Evolutionary conservation across 2,888 invertebrate species (phyloP).

Genomic region (Poecilus cupreus): DNA sequence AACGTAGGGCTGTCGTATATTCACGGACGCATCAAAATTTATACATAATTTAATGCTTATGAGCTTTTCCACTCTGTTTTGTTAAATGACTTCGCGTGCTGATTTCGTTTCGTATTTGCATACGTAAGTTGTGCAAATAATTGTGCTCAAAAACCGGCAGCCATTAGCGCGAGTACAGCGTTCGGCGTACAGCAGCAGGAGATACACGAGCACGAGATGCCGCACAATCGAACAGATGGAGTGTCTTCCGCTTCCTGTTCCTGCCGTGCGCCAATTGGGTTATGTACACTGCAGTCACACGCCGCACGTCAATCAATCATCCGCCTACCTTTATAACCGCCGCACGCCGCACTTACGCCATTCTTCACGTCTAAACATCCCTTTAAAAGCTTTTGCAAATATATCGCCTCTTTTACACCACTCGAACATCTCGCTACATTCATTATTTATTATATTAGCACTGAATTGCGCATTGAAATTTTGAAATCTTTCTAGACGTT

Average conservation of each 20-base stretch:
- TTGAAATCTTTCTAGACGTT: too few species aligned
- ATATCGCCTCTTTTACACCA: not conserved
- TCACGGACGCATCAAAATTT: constrained; percentile 34
- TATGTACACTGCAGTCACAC: constrained; percentile 18
- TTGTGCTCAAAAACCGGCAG: constrained; percentile 12
- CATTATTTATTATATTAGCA: too few species aligned
- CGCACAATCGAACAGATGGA: constrained; percentile 2
- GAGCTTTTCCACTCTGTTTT: constrained; percentile 22
- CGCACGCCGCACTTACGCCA: not conserved
- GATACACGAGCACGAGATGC: not conserved
- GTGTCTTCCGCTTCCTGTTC: not conserved
- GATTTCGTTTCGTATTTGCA: constrained; percentile 39
- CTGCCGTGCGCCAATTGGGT: constrained; percentile 6
- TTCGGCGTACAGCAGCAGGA: not conserved
- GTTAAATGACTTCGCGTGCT: constrained; percentile 43
- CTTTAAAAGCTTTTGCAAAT: constrained; percentile 5
- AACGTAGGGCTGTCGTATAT: not conserved
- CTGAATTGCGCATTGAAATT: too few species aligned
- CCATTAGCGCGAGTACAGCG: not conserved
- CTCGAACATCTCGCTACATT: too few species aligned
- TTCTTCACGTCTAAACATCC: not conserved
- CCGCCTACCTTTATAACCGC: not conserved
- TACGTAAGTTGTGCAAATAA: constrained; percentile 29
- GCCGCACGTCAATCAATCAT: constrained; percentile 24
- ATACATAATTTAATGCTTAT: constrained; percentile 36